Evolutionary conservation across 1,140 invertebrate genomes (phyloP).

Genomic region (Scaptomyza hsui): DNA sequence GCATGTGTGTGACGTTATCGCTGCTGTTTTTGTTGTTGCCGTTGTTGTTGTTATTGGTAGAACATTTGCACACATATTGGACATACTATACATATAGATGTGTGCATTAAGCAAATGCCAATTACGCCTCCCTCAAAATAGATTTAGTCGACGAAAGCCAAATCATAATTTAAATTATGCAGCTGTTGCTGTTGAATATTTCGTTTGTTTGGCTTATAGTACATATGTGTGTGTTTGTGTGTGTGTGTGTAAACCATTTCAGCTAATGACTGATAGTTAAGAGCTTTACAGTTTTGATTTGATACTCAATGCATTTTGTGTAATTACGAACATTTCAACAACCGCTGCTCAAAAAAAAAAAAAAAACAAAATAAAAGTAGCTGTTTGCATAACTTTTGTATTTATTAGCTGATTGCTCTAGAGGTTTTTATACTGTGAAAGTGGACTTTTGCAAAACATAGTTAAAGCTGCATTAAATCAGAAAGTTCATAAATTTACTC

Average conservation of each 20-base stretch:
- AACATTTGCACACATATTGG: conserved; percentile 46
- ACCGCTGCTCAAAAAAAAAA: background rate
- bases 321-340: background rate
- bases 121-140: conserved; percentile 63
- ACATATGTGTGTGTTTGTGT: too few relatives aligned
- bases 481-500: background rate
- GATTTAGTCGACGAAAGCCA: conserved; percentile 58
- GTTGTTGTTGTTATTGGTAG: conserved; percentile 7
- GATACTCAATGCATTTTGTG: background rate
- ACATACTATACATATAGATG: conserved; percentile 27
- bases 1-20: conserved; percentile 35
- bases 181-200: conserved; percentile 36
- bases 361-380: too few relatives aligned
- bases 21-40: conserved; percentile 8
- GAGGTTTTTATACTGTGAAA: background rate
- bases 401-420: background rate
- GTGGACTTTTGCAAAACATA: background rate
- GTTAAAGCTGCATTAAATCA: too few relatives aligned
- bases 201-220: conserved; percentile 7
- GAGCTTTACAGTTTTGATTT: conserved; percentile 17
- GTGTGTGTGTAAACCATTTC: conserved; percentile 13
- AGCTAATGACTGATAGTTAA: conserved; percentile 39
- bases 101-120: conserved; percentile 43
- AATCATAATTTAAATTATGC: conserved; percentile 76
- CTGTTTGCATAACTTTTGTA: background rate